Evolutionary conservation across 2,113 vertebrate species (phyloP).

Genomic region (Microcebus tavaratra): DNA sequence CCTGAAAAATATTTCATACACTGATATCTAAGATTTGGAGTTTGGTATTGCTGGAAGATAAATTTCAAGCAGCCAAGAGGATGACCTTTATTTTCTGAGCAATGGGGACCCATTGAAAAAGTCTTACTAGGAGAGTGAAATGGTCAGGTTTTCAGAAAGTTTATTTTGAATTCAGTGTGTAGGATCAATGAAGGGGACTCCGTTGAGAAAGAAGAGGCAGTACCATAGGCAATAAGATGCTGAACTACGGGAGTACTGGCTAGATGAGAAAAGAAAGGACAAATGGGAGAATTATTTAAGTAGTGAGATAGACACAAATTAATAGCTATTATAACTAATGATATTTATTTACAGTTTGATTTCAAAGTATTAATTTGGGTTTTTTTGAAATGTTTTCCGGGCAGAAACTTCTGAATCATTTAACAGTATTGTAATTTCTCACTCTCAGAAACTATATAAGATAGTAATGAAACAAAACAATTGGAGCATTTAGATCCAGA

Average conservation of each 20-base stretch:
- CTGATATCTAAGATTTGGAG: background rate
- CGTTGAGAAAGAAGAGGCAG: background rate
- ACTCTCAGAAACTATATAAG: background rate
- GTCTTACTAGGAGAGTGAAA: background rate
- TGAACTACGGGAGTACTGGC: fast-evolving
- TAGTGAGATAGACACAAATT: background rate
- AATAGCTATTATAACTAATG: background rate
- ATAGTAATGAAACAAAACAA: background rate
- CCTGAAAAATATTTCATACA: background rate
- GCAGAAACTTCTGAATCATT: background rate
- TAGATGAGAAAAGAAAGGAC: background rate
- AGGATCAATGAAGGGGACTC: background rate
- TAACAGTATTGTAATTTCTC: background rate
- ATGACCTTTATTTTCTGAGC: background rate
- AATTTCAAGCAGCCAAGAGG: background rate
- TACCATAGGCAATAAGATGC: too few relatives aligned
- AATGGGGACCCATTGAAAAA: background rate
- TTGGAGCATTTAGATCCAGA: background rate
- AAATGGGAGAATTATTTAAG: background rate
- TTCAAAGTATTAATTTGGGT: background rate
- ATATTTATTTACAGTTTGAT: background rate
- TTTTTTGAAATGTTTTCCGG: background rate
- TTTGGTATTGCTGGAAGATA: background rate
- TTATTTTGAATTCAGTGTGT: background rate
- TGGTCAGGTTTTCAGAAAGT: background rate